Evolutionary conservation across 1,140 invertebrate species (phyloP).

Genomic region (Dufourea novaeangliae): DNA sequence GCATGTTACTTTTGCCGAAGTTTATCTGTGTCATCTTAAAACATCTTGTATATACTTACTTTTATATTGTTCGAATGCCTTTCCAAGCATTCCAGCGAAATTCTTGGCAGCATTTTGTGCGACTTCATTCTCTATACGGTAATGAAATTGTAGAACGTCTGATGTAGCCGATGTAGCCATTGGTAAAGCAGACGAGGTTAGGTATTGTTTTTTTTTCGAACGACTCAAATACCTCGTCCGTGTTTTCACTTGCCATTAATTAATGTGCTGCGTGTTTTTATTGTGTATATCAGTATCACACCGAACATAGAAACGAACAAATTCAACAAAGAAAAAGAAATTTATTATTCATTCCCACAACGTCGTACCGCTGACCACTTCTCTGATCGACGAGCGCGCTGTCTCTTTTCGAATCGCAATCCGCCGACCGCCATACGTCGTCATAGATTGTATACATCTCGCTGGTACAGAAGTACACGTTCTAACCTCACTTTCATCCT

Average conservation of each 20-base stretch:
- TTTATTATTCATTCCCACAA: constrained; percentile 57
- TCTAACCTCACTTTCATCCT: constrained; percentile 54
- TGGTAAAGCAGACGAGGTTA: constrained; percentile 46
- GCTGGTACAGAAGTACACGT: constrained; percentile 39
- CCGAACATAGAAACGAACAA: constrained; percentile 48
- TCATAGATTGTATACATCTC: constrained; percentile 34
- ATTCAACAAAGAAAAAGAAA: constrained; percentile 45
- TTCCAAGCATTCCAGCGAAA: constrained; percentile 52
- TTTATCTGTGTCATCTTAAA: background rate
- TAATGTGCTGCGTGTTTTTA: constrained; percentile 50
- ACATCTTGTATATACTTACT: constrained; percentile 66
- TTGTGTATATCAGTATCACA: constrained; percentile 50
- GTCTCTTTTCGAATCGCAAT: constrained; percentile 20
- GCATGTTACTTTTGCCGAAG: background rate
- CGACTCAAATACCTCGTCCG: constrained; percentile 5
- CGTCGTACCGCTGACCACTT: constrained; percentile 31
- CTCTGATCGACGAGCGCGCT: constrained; percentile 15
- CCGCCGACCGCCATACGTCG: constrained; percentile 36
- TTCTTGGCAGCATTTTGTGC: constrained; percentile 54
- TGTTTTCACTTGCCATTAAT: constrained; percentile 33
- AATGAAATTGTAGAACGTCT: constrained; percentile 39
- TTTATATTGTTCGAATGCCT: constrained; percentile 62
- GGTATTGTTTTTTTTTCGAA: constrained; percentile 29
- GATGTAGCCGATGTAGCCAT: constrained; percentile 44
- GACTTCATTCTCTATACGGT: constrained; percentile 31